Percentiles rank a stretch among this genome's conserved stretches.
phyloP scores from a whole-genome alignment of 37 sponge, comb jelly and placozoan species.

The Cliona cf. orientalis region DNA sequence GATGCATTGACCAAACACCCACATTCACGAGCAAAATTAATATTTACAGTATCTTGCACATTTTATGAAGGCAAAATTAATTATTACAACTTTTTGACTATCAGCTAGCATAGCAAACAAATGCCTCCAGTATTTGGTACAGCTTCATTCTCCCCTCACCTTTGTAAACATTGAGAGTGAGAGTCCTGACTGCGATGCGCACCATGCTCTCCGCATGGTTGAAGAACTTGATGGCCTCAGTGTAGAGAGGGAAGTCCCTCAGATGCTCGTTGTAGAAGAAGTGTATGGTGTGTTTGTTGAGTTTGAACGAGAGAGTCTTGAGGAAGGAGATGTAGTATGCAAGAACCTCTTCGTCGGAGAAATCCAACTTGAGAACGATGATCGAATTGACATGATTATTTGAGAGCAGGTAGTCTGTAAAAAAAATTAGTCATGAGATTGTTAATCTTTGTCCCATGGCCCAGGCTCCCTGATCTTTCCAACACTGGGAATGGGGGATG shows the following conservation, averaged over 20 bases:
- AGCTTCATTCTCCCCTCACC: conserved; percentile 38
- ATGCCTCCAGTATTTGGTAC: too few relatives aligned
- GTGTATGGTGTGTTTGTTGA: conserved; percentile 96
- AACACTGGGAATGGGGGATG: too few relatives aligned
- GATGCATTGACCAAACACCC: too few relatives aligned
- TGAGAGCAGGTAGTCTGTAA: conserved; percentile 95
- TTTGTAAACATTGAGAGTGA: conserved; percentile 96
- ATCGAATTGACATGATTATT: conserved; percentile 98
- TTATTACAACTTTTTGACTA: too few relatives aligned
- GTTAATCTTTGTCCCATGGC: too few relatives aligned
- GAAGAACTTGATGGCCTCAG: conserved; percentile 99
- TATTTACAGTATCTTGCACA: not conserved
- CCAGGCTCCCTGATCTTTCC: too few relatives aligned
- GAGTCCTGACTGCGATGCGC: conserved; percentile 94
- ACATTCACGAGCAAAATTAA: not conserved
- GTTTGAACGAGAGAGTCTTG: conserved; percentile 97
- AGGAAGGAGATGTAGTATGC: conserved; percentile 99
- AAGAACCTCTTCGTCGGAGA: conserved; percentile 96
- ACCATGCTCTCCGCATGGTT: conserved; percentile 99
- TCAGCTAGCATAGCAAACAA: too few relatives aligned
- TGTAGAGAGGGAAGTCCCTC: conserved; percentile 97
- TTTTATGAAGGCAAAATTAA: not conserved
- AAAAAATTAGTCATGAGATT: too few relatives aligned
- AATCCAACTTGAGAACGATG: conserved; percentile 94
- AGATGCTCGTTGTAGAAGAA: conserved; percentile 99